Conservation (phyloP, 2,888 invertebrate genomes). For the Choristoneura rosaceana region DNA sequence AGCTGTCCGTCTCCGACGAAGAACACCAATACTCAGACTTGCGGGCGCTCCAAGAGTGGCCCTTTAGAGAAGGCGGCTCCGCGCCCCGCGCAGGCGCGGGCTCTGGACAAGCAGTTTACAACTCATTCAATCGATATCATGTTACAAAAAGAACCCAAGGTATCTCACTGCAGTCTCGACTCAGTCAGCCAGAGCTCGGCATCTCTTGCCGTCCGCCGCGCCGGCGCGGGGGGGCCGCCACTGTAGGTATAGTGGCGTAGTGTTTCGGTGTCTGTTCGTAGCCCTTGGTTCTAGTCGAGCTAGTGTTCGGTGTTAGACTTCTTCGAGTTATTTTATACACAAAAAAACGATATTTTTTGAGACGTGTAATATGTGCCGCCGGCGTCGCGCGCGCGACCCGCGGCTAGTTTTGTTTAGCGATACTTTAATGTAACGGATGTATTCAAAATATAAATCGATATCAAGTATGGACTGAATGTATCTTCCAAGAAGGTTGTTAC, state of each 20-base stretch:
- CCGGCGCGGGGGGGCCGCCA: neutral
- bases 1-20: slow-evolving; percentile 65
- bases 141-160: too few relatives aligned
- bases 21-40: slow-evolving; percentile 80
- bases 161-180: too few relatives aligned
- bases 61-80: slow-evolving; percentile 14
- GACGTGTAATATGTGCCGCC: slow-evolving; percentile 65
- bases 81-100: neutral
- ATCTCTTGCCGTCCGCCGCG: neutral
- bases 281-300: slow-evolving; percentile 35
- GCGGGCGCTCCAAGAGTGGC: slow-evolving; percentile 72
- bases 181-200: too few relatives aligned
- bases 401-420: slow-evolving; percentile 54
- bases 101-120: too few relatives aligned
- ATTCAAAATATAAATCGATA: slow-evolving; percentile 63
- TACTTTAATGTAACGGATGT: slow-evolving; percentile 61
- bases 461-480: slow-evolving; percentile 39
- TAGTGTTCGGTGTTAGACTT: slow-evolving; percentile 34
- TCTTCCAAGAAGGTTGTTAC: slow-evolving; percentile 40
- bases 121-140: too few relatives aligned
- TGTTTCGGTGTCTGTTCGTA: slow-evolving; percentile 25
- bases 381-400: neutral
- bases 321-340: slow-evolving; percentile 69
- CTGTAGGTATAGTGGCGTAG: slow-evolving; percentile 34
- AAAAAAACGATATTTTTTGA: slow-evolving; percentile 78